Evolutionary conservation across 1,140 invertebrate species (phyloP), one percentile per base, ranked within the genome.

Genomic region (Drosophila varians): DNA sequence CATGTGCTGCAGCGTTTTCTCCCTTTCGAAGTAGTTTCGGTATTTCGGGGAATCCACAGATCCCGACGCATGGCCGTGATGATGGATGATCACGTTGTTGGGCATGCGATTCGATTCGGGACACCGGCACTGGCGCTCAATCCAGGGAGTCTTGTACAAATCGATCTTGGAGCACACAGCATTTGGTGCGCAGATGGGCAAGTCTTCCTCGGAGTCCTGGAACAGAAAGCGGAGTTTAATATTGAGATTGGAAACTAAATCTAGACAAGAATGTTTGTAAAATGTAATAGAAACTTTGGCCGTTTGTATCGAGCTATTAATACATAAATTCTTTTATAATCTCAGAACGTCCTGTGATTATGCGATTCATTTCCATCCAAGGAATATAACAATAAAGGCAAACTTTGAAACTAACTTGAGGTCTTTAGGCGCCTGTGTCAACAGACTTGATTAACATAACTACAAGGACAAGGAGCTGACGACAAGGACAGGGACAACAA

Each of bases 141-240:
- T 94, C 96, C 96, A 97, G 0, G 96, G 96, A 19, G 93, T 93
- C 54, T 95, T 95, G 90, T 98, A 98, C 19, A 96, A 92, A 92
- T 98, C 96, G 36, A 98, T 94, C 91, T 97, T 97, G 77, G 96
- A 97, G 93, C 96, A 98, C 9, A 98, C 96, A 40, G 96, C 94
- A 77, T 94, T 93, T 18, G 95, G 93, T 38, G 94, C 93, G 90
- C 97, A 98, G 72, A 94, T 93, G 3, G 96, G 96, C 31, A 98
- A 91, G 76, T 97, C 96, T n/a, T 95, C 94, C 87, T 98, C 97
- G 0, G 94, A 95, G 42, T 94, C 93, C 96, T 97, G 92, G 0
- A 77, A 77, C 11, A 0, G 0, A 21, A 23, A 23, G 4, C 1
- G 11, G 1, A 16, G 16, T 19, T 38, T 40, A 21, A 3, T 23